Evolutionary conservation across 2,888 invertebrate species (phyloP), one percentile per base, ranked within the genome.

Genomic region (Zele albiditarsus): DNA sequence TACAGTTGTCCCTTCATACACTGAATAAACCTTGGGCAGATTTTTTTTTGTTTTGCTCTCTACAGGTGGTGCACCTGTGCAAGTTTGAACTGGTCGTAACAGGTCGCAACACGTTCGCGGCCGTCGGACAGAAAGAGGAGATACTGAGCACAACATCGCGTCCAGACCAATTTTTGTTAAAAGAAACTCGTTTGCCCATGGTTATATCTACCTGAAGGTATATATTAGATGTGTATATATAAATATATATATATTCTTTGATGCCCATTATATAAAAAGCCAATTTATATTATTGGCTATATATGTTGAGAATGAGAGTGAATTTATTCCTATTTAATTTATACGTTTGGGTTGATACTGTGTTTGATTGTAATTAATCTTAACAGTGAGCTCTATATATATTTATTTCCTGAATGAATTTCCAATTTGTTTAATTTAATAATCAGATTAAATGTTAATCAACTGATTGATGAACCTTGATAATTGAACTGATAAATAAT

Each of bases 51-150:
- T 58, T 20, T 33, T 33, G 20, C 20, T 68, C 25, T n/a, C n/a
- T 49, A 49, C 20, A 66, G 65, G 66, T 63, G 49, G 63, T 80
- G 75, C 81, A 88, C 88, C 88, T 88, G 88, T 53, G 53, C 87
- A 80, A 83, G 86, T 82, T 77, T 80, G 82, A 86, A 85, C 88
- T 87, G 87, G 88, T 87, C 84, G 82, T 84, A 84, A 80, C 88
- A 86, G 87, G 87, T 87, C 84, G 84, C 80, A 82, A 77, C 74
- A 42, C 38, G 28, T 57, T 27, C 42, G 46, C 23, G 71, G 60
- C 20, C 42, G n/a, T 60, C 25, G 38, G 28, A 38, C 33, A 14
- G 38, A 38, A 63, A 20, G 27, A 3, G 33, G 28, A 63, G 33
- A 65, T 38, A 65, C 16, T 16, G 33, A n/a, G 33, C 65, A 23